A percentile compares a stretch with the other conserved stretches of the same genome.
phyloP scores from a whole-genome alignment of 2,888 invertebrate genomes.

The Bibio marci region DNA sequence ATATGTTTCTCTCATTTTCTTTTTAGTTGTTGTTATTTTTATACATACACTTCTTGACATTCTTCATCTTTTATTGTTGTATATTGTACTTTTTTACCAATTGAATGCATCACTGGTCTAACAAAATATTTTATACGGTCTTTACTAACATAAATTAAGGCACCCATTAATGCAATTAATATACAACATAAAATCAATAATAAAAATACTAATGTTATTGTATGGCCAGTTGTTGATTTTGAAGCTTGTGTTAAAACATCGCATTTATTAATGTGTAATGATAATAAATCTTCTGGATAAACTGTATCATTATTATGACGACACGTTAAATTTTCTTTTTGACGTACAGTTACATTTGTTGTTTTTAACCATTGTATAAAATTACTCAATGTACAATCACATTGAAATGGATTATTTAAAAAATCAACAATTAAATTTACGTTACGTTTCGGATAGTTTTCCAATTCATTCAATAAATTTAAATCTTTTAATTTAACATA shows the following conservation, averaged over 20 bases:
- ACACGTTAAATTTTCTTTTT: constrained; percentile 38
- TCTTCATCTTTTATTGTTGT: constrained; percentile 49
- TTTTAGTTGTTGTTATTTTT: too few relatives aligned
- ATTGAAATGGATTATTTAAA: constrained; percentile 48
- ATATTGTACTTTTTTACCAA: constrained; percentile 53
- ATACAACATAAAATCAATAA: constrained; percentile 36
- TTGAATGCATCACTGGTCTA: constrained; percentile 42
- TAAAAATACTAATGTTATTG: constrained; percentile 29
- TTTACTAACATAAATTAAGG: constrained; percentile 43
- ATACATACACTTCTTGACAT: constrained; percentile 19
- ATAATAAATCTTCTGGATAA: constrained; percentile 17
- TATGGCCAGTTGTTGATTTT: constrained; percentile 20
- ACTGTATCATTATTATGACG: constrained; percentile 15
- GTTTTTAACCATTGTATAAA: constrained; percentile 44
- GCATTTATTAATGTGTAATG: constrained; percentile 21
- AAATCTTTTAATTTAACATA: constrained; percentile 38
- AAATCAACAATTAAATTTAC: constrained; percentile 43
- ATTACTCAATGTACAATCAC: constrained; percentile 42
- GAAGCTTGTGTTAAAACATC: constrained; percentile 8
- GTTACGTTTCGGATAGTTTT: constrained; percentile 21
- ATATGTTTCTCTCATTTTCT: too few relatives aligned
- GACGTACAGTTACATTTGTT: constrained; percentile 41
- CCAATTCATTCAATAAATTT: constrained; percentile 36
- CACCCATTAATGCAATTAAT: constrained; percentile 35
- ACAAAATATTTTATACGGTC: constrained; percentile 38